Percentiles rank a stretch among this genome's conserved stretches.
phyloP scores from a whole-genome alignment of 2,797 vertebrate genomes.

The Setipinna tenuifilis region DNA sequence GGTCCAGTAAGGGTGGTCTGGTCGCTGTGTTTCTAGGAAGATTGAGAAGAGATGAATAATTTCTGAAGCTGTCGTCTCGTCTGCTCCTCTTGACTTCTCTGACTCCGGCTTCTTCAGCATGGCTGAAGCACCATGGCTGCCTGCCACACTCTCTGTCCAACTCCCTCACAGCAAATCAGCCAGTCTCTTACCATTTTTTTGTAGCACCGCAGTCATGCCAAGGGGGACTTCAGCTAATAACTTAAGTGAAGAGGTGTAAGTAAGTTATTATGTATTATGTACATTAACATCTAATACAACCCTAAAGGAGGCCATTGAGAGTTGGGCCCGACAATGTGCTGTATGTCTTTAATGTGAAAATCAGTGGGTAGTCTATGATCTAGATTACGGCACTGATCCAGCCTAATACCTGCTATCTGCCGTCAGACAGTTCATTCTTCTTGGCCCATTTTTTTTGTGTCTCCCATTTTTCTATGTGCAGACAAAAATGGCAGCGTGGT shows the following conservation, averaged over 20 bases:
- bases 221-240: background rate
- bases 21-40: background rate
- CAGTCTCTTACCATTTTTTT: background rate
- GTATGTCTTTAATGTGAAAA: no score
- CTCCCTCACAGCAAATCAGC: background rate
- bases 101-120: background rate
- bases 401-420: background rate
- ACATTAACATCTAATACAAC: background rate
- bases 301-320: no score
- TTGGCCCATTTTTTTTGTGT: background rate
- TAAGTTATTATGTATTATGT: background rate
- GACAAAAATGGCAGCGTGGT: background rate
- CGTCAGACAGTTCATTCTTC: background rate
- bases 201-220: background rate
- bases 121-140: no score
- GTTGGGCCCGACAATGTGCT: no score
- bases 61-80: background rate
- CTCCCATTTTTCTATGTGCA: background rate
- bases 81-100: background rate
- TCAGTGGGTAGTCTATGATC: background rate
- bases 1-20: background rate
- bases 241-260: background rate
- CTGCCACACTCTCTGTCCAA: background rate
- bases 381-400: background rate
- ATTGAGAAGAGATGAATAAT: conserved; percentile 17